These are phyloP conservation scores for Tenthredo livida DNA, from an alignment of 2,888 invertebrate genomes.

Conservation along the genomic window DNA sequence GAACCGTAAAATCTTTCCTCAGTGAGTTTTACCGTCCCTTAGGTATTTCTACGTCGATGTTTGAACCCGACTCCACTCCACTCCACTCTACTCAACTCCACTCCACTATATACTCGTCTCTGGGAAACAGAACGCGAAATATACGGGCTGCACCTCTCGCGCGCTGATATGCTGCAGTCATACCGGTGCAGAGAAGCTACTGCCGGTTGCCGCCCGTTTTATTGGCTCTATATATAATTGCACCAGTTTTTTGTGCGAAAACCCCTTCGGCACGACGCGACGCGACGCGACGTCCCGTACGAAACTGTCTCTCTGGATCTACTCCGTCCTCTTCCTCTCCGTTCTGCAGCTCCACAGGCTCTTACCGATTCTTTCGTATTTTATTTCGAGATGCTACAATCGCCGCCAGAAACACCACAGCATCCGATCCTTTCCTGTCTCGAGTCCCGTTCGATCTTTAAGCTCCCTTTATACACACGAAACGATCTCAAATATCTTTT, in stretches of 20 bases:
- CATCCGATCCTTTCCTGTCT: not conserved
- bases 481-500: not conserved
- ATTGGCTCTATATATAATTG: slow-evolving; percentile 76
- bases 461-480: not conserved
- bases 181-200: not conserved
- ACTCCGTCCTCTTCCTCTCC: not conserved
- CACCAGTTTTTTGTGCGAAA: slow-evolving; percentile 69
- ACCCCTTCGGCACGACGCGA: slow-evolving; percentile 6
- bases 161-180: not conserved
- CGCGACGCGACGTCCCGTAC: slow-evolving; percentile 36
- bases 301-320: slow-evolving; percentile 18
- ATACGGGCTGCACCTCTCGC: not conserved
- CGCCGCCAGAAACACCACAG: not conserved
- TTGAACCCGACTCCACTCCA: slow-evolving; percentile 1
- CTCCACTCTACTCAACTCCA: not conserved
- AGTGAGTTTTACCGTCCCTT: slow-evolving; percentile 56
- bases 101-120: not conserved
- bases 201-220: slow-evolving; percentile 61
- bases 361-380: not conserved
- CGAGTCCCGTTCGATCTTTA: not conserved
- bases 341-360: not conserved
- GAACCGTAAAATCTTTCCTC: slow-evolving; percentile 73
- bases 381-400: not conserved
- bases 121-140: slow-evolving; percentile 35
- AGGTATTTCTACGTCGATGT: slow-evolving; percentile 32